Conservation (phyloP, 2,113 vertebrate species). For the human (Homo sapiens) region GRCh38 chr5:107628001-107628500, state of each 20-base stretch:
- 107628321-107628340: conserved; percentile 32
- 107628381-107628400: conserved; percentile 20
- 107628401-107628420: conserved; percentile 31
- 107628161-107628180: background rate
- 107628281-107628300: background rate
- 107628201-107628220: background rate
- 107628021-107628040: background rate
- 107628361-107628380: background rate
- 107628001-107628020: conserved; percentile 39
- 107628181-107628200: background rate
- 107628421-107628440: background rate
- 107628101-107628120: background rate
- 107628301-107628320: conserved; percentile 23
- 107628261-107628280: background rate
- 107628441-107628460: conserved; percentile 46
- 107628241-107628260: background rate
- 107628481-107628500: conserved; percentile 34
- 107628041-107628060: background rate
- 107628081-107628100: background rate
- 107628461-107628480: conserved; percentile 9
- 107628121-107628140: background rate
- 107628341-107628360: background rate
- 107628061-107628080: background rate
- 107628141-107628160: background rate
- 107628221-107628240: conserved; percentile 32